phyloP scores from a whole-genome alignment of 2,797 vertebrate species.

The Notolepis coatsorum region DNA sequence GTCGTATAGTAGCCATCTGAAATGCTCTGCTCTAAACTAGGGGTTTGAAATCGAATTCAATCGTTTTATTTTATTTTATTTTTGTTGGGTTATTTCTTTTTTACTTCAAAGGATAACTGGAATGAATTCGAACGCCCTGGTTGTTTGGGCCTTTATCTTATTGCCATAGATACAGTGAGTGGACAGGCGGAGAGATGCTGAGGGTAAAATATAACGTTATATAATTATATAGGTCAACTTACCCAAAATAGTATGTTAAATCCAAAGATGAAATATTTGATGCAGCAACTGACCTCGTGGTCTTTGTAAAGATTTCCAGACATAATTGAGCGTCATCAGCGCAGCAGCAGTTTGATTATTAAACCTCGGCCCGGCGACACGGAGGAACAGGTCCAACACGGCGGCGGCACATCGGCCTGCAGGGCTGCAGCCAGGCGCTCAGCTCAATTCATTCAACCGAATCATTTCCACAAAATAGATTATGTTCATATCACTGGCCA shows the following conservation, averaged over 20 bases:
- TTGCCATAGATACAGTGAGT: too few relatives aligned
- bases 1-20: background rate
- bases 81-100: too few relatives aligned
- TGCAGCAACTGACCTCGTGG: conserved; percentile 99
- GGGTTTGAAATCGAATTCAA: background rate
- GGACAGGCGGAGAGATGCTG: conserved; percentile 12
- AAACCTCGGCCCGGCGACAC: conserved; percentile 62
- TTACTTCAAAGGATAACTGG: background rate
- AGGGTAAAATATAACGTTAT: too few relatives aligned
- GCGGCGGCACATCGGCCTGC: conserved; percentile 54
- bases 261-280: conserved; percentile 99
- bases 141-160: conserved; percentile 31
- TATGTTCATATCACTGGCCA: conserved; percentile 7
- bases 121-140: background rate
- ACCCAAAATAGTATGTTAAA: conserved; percentile 99
- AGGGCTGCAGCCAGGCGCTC: background rate
- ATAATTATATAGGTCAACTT: conserved; percentile 68
- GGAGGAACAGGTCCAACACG: conserved; percentile 60
- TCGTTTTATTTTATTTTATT: too few relatives aligned
- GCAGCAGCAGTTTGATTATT: conserved; percentile 33
- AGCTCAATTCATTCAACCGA: background rate
- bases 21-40: conserved; percentile 13
- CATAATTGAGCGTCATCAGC: conserved; percentile 90
- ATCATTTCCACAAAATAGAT: background rate
- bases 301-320: conserved; percentile 96